phyloP scores from a whole-genome alignment of 1,140 invertebrate genomes.

The Uloborus diversus region DNA sequence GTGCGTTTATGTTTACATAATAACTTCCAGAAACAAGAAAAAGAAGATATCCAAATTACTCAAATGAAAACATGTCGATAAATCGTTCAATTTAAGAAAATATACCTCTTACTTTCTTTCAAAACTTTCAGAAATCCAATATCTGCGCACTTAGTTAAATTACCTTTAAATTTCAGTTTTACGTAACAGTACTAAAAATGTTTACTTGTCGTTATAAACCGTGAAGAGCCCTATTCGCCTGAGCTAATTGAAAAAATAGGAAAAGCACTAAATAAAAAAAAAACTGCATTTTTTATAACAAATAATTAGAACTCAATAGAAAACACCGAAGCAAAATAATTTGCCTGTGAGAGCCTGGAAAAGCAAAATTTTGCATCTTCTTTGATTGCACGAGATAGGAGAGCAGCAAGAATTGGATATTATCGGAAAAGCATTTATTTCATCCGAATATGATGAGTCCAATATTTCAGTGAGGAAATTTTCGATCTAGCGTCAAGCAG shows the following conservation, averaged over 20 bases:
- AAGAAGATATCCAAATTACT: neutral
- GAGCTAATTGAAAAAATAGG: conserved; percentile 31
- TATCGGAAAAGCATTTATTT: conserved; percentile 56
- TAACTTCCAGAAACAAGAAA: neutral
- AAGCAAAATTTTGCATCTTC: neutral
- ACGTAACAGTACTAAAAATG: no score
- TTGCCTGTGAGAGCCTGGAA: neutral
- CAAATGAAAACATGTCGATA: neutral
- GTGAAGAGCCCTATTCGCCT: neutral
- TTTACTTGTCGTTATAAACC: neutral
- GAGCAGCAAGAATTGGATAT: conserved; percentile 46
- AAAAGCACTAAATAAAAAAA: conserved; percentile 21
- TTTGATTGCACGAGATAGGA: conserved; percentile 21
- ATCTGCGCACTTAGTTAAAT: neutral
- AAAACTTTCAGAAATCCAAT: neutral
- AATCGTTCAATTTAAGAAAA: neutral
- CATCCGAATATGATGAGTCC: conserved; percentile 43
- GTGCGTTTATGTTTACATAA: no score
- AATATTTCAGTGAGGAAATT: conserved; percentile 45
- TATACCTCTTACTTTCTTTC: neutral
- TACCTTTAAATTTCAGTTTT: neutral
- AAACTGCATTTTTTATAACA: conserved; percentile 47
- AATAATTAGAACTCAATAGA: conserved; percentile 36
- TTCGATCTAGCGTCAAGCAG: conserved; percentile 37
- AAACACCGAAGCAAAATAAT: conserved; percentile 41